A percentile compares a stretch with the other conserved stretches of the same genome.
Conservation (phyloP, 2,797 vertebrate species). For the Coregonus suidteri region DNA sequence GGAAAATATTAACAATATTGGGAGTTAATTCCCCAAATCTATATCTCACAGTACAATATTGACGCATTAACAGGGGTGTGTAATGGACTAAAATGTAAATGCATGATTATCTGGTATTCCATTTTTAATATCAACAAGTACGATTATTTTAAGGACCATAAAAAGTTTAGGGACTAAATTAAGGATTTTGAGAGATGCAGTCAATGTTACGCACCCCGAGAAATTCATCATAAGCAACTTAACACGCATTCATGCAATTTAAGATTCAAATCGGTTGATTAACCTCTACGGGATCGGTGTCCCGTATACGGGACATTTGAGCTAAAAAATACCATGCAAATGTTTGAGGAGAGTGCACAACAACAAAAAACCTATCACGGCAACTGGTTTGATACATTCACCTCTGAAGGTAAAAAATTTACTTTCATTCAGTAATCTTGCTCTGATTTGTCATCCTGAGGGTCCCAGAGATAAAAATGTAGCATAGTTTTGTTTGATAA, state of each 20-base stretch:
- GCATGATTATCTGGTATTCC: constrained; percentile 28
- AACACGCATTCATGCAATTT: constrained; percentile 46
- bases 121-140: constrained; percentile 44
- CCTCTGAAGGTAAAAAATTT: too few relatives aligned
- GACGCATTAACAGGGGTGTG: constrained; percentile 44
- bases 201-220: constrained; percentile 41
- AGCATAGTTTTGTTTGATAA: too few relatives aligned
- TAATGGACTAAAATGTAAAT: constrained; percentile 31
- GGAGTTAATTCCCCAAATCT: constrained; percentile 54
- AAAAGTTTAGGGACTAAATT: constrained; percentile 46
- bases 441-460: too few relatives aligned
- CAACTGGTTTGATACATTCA: too few relatives aligned
- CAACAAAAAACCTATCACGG: too few relatives aligned
- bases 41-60: constrained; percentile 41
- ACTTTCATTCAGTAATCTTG: too few relatives aligned
- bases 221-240: constrained; percentile 57
- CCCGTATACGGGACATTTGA: too few relatives aligned
- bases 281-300: too few relatives aligned
- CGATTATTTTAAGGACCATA: constrained; percentile 42
- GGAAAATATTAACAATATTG: constrained; percentile 45
- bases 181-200: constrained; percentile 49
- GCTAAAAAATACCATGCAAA: too few relatives aligned
- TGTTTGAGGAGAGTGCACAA: too few relatives aligned
- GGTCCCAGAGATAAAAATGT: too few relatives aligned
- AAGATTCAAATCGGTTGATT: constrained; percentile 61